Percentiles rank a stretch among this genome's conserved stretches.
Conservation (phyloP, 2,888 invertebrate genomes). For the Mamestra brassicae region DNA sequence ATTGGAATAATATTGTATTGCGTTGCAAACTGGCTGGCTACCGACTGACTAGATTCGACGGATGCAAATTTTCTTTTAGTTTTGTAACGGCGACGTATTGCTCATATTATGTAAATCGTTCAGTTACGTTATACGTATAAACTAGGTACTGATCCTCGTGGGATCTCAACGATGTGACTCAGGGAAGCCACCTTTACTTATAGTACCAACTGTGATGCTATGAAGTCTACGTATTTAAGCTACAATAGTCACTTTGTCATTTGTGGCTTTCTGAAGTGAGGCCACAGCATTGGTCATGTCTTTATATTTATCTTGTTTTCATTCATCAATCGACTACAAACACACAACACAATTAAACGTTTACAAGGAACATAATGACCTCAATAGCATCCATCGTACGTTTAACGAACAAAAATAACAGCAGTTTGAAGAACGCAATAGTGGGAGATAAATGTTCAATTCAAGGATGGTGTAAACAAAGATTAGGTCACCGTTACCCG, state of each 20-base stretch:
- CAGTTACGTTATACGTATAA: conserved; percentile 5
- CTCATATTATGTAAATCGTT: conserved; percentile 40
- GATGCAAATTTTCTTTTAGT: conserved; percentile 44
- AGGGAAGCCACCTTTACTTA: conserved; percentile 18
- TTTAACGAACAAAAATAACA: conserved; percentile 53
- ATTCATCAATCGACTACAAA: conserved; percentile 31
- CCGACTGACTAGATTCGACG: not conserved
- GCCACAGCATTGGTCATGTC: not conserved
- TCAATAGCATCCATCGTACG: conserved; percentile 41
- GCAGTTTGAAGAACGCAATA: conserved; percentile 43
- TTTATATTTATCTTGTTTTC: conserved; percentile 29
- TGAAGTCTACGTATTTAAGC: not conserved
- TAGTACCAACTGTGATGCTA: not conserved
- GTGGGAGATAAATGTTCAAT: conserved; percentile 50
- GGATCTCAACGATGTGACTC: conserved; percentile 10
- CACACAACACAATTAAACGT: conserved; percentile 11
- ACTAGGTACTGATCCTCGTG: conserved; percentile 22
- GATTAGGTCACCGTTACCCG: conserved; percentile 60
- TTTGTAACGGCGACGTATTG: conserved; percentile 12
- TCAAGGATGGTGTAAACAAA: conserved; percentile 64
- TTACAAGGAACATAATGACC: conserved; percentile 55
- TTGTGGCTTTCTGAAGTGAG: not conserved
- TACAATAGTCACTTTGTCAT: not conserved
- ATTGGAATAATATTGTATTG: conserved; percentile 38
- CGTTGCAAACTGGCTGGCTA: not conserved